Percentiles rank a stretch among this genome's conserved stretches.
Conservation (phyloP, 1,140 invertebrate species). For the Drosophila littoralis region DNA sequence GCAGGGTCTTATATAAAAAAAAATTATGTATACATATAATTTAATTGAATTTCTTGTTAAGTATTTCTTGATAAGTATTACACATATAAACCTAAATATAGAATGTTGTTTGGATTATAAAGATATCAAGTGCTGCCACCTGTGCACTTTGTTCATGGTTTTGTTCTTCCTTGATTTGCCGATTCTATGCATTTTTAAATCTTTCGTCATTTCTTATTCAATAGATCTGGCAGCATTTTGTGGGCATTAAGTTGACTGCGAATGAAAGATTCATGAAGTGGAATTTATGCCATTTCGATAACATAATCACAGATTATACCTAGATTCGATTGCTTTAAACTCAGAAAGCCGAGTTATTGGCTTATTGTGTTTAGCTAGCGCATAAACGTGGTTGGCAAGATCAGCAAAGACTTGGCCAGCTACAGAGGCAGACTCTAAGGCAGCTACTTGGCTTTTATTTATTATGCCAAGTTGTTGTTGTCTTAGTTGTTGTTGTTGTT, state of each 20-base stretch:
- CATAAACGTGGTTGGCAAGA: constrained; percentile 7
- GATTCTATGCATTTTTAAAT: not conserved
- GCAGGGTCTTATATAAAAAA: not conserved
- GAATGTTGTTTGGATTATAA: too few relatives aligned
- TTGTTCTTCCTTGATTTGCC: too few relatives aligned
- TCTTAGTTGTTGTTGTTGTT: constrained; percentile 32
- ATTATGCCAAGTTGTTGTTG: constrained; percentile 75
- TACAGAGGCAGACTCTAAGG: constrained; percentile 68
- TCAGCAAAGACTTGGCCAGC: constrained; percentile 34
- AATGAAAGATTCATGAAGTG: not conserved
- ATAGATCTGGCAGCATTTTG: not conserved
- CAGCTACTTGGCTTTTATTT: constrained; percentile 82
- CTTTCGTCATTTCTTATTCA: not conserved
- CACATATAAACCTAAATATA: too few relatives aligned
- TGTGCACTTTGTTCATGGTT: too few relatives aligned
- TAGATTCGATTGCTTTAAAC: not conserved
- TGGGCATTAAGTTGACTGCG: not conserved
- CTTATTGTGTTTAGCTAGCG: constrained; percentile 5
- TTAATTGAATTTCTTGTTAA: not conserved
- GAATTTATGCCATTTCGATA: not conserved
- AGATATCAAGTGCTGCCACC: too few relatives aligned
- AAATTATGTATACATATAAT: not conserved
- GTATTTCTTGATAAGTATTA: too few relatives aligned
- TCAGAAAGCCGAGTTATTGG: not conserved
- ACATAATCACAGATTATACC: not conserved